Evolutionary conservation across 2,113 vertebrate species (phyloP).

Genomic region (Sturnus vulgaris): DNA sequence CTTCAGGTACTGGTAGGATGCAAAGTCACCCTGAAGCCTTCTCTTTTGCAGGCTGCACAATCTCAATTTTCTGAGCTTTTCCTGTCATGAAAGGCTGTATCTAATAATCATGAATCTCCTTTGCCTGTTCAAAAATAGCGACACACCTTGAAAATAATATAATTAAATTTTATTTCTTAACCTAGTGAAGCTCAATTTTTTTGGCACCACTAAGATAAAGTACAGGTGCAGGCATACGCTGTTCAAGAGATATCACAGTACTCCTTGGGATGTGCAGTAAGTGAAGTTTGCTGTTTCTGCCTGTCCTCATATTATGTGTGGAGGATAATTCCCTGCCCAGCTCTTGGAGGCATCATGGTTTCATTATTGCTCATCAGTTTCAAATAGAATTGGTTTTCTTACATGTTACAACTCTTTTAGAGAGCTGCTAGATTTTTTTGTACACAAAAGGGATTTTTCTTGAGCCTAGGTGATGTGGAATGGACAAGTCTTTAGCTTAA

Average conservation of each 20-base stretch:
- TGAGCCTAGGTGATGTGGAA: neutral
- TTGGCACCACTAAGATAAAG: neutral
- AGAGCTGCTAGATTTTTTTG: neutral
- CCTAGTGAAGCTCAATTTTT: neutral
- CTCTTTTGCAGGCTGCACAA: neutral
- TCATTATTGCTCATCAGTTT: neutral
- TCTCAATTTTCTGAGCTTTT: neutral
- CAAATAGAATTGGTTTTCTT: neutral
- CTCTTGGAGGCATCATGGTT: neutral
- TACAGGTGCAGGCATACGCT: neutral
- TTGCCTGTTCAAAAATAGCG: neutral
- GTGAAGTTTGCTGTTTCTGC: neutral
- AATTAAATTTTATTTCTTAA: neutral
- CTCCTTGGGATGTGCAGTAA: neutral
- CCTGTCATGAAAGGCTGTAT: neutral
- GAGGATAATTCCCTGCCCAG: neutral
- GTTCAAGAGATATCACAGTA: neutral
- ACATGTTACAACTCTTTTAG: neutral
- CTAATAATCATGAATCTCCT: neutral
- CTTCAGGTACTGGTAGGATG: neutral
- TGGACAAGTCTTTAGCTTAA: neutral
- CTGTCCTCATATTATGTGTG: neutral
- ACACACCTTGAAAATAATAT: neutral
- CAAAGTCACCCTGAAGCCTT: neutral
- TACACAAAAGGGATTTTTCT: neutral